Percentiles rank a stretch among this genome's conserved stretches.
Evolutionary conservation across 1,140 invertebrate genomes (phyloP).

Genomic region (Elymnias hypermnestra): DNA sequence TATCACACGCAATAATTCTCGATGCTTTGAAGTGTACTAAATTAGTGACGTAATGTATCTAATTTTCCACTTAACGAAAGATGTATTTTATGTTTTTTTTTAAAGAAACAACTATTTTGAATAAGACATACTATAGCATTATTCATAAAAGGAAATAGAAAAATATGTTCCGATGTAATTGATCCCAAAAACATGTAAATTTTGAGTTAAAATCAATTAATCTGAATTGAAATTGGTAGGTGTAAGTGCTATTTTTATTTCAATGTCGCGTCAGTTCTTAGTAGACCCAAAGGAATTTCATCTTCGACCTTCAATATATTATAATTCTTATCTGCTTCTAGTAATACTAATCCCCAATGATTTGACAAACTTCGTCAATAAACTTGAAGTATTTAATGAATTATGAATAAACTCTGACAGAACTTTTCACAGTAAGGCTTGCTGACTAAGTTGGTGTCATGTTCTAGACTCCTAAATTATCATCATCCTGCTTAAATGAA

Average conservation of each 20-base stretch:
- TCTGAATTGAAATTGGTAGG: not conserved
- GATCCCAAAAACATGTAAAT: not conserved
- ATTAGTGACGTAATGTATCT: conserved; percentile 54
- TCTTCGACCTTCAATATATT: conserved; percentile 1
- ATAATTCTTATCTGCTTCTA: not conserved
- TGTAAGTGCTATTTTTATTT: not conserved
- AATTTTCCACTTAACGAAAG: not conserved
- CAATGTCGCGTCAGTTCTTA: conserved; percentile 1
- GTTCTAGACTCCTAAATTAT: too few relatives aligned
- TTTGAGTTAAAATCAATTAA: not conserved
- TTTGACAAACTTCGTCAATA: too few relatives aligned
- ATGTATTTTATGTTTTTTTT: not conserved
- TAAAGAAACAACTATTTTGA: too few relatives aligned
- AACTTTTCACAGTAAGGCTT: too few relatives aligned
- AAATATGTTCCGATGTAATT: too few relatives aligned
- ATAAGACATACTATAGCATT: too few relatives aligned
- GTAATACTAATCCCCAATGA: not conserved
- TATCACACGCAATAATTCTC: too few relatives aligned
- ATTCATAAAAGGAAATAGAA: too few relatives aligned
- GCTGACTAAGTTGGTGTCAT: too few relatives aligned
- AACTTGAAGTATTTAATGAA: too few relatives aligned
- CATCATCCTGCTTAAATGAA: too few relatives aligned
- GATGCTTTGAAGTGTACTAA: conserved; percentile 49
- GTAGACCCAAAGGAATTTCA: conserved; percentile 2
- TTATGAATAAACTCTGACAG: too few relatives aligned